Percentiles rank a stretch among this genome's conserved stretches.
These are phyloP conservation scores for Spilogale gracilis DNA, from an alignment of 2,113 vertebrate species.

Conservation along the genomic window DNA sequence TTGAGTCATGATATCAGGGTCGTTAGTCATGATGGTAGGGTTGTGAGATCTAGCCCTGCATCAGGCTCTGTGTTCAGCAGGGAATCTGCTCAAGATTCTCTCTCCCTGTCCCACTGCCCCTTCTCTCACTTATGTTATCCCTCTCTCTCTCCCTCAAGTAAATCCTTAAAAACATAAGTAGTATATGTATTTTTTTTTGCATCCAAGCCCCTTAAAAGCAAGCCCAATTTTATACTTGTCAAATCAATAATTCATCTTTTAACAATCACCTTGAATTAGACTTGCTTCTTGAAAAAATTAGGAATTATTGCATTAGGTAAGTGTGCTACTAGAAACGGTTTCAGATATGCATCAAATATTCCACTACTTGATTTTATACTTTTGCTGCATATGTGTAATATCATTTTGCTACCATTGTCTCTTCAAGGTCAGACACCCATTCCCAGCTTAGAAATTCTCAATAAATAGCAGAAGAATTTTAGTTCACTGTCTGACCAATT, in stretches of 20 bases:
- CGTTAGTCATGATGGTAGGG: background rate
- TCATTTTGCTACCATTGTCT: background rate
- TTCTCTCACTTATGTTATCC: background rate
- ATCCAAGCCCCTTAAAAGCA: background rate
- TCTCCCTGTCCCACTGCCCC: background rate
- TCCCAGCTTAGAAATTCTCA: background rate
- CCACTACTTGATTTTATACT: background rate
- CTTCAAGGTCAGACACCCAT: background rate
- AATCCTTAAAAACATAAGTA: background rate
- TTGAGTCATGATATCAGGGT: background rate
- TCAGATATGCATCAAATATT: background rate
- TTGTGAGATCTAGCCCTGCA: background rate
- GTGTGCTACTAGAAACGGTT: background rate
- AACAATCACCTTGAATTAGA: background rate
- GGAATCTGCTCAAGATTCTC: background rate
- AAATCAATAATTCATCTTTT: background rate
- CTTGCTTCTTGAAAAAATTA: background rate
- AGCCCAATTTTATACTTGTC: background rate
- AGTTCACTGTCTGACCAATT: background rate
- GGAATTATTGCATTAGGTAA: background rate
- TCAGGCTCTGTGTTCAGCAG: background rate
- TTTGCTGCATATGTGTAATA: background rate
- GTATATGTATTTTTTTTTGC: background rate
- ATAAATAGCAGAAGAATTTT: background rate
- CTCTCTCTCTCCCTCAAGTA: background rate